Evolutionary conservation across 64 coral and sea anemone genomes (phyloP), one percentile per base, ranked within the genome.

Genomic region (Pachyseris speciosa): DNA sequence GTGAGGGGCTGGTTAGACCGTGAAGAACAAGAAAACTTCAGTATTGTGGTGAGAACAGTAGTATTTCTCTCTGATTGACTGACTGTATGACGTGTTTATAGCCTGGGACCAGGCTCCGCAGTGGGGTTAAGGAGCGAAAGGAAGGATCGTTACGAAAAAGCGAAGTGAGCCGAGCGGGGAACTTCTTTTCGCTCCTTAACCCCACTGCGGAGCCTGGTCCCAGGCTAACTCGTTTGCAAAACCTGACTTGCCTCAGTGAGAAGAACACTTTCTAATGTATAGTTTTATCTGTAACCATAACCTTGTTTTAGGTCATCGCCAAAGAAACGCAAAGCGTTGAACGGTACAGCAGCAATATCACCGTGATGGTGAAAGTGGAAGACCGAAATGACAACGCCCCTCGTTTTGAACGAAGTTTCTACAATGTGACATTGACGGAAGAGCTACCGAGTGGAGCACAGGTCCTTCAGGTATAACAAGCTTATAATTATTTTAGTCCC

Each of bases 311-410:
- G 83, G 64, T 70, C 20, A 44, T 69, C 22, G 83, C 41, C 63
- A 70, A 50, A 86, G 83, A 86, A 49, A 69, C 64, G 6, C 41
- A 31, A 86, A 69, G 63, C 19, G 45, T 49, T 33, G 64, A 67
- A 50, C 30, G 38, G 27, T 86, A 69, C 40, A 67, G 45, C 44
- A 86, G n/a, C 41, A 86, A 86, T 69, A 40, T 69, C 12, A 86
- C 68, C 17, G 89, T 92, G 32, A 24, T 20, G 4, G 53, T 92
- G 7, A 42, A 22, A 41, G 89, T 84, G 20, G 69, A 84, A 42
- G 89, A 92, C 37, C 66, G 27, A 59, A 92, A 92, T 71, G 89
- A 92, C 53, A 83, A 92, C 89, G 22, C 22, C 4, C 89, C 89
- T 11, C 37, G 27, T 40, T 86, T 86, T 31, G 13, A n/a, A 19